Evolutionary conservation across 37 sponge, comb jelly and placozoan species (phyloP).

Genomic region (Spongilla lacustris): DNA sequence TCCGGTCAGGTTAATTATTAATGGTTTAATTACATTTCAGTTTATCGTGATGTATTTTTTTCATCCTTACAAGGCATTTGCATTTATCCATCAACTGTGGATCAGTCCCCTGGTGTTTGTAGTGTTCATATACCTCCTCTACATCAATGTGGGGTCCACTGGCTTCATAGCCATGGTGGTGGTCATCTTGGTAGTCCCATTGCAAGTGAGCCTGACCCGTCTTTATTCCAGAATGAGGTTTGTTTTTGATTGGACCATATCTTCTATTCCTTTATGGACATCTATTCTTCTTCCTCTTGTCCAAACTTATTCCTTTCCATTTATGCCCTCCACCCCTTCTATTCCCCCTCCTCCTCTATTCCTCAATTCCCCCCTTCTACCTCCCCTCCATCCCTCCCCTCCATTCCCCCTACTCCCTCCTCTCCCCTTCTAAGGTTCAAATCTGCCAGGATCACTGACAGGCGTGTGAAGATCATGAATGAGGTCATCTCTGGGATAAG

Average conservation of each 20-base stretch:
- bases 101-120: conserved; percentile 50
- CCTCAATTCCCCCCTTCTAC: neutral
- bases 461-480: conserved; percentile 73
- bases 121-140: conserved; percentile 49
- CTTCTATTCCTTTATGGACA: no score
- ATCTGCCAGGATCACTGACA: conserved; percentile 70
- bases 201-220: conserved; percentile 18
- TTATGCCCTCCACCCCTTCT: neutral
- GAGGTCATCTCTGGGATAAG: conserved; percentile 85
- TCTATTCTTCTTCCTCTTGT: neutral
- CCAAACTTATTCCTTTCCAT: neutral
- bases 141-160: conserved; percentile 56
- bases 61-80: conserved; percentile 54
- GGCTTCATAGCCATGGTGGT: conserved; percentile 20
- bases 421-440: conserved; percentile 52
- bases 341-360: neutral
- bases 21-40: neutral
- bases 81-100: conserved; percentile 48
- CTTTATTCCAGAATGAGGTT: neutral
- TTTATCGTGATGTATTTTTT: no score
- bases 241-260: no score
- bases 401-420: no score
- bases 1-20: conserved; percentile 21
- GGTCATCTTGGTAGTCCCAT: conserved; percentile 33
- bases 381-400: no score